Evolutionary conservation across 2,113 vertebrate species (phyloP).

Genomic region (Paramormyrops kingsleyae): DNA sequence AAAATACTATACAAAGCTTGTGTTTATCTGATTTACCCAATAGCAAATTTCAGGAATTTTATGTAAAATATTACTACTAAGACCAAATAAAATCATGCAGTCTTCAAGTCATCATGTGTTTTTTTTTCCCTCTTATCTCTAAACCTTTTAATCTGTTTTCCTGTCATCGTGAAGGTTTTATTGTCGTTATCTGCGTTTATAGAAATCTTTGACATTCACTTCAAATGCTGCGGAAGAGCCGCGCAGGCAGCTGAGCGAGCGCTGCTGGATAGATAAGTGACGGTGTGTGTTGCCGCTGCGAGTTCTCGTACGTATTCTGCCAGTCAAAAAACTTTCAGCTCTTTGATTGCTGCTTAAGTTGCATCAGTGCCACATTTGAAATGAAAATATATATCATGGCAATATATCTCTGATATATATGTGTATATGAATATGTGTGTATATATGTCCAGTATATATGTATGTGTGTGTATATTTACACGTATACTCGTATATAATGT

Average conservation of each 20-base stretch:
- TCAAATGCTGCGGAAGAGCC: neutral
- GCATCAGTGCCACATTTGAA: neutral
- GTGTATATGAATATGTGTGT: neutral
- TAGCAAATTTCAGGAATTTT: constrained; percentile 36
- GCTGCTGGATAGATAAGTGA: neutral
- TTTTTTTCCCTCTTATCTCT: neutral
- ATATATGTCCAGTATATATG: too few relatives aligned
- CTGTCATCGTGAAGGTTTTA: neutral
- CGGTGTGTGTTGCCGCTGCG: neutral
- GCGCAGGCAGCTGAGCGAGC: neutral
- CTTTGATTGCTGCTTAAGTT: neutral
- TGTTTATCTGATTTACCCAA: constrained; percentile 6
- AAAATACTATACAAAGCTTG: constrained; percentile 4
- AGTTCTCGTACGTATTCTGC: neutral
- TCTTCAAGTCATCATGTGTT: constrained; percentile 12
- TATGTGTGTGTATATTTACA: too few relatives aligned
- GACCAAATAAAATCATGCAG: constrained; percentile 33
- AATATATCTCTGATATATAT: neutral
- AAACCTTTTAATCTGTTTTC: neutral
- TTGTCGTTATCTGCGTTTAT: neutral
- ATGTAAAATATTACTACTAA: constrained; percentile 25
- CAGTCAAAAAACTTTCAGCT: neutral
- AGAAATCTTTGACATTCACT: neutral
- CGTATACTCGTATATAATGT: neutral
- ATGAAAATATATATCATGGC: neutral